Conservation (phyloP, 1,140 invertebrate species). For the Orius insidiosus region DNA sequence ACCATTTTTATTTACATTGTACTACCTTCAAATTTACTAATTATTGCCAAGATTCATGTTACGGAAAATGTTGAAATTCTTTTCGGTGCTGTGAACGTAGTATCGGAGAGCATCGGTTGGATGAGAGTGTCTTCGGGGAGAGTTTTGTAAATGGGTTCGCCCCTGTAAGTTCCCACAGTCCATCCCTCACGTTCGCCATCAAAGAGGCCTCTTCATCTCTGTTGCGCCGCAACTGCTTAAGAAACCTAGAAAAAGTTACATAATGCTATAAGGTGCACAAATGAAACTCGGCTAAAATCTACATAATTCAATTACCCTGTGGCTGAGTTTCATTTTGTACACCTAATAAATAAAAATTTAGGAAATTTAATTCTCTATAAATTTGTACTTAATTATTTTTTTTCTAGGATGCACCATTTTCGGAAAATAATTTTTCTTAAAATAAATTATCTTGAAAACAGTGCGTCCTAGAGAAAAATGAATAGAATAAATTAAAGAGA, state of each 20-base stretch:
- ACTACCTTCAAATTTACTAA: not conserved
- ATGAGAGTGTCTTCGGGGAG: constrained; percentile 33
- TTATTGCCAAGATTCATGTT: constrained; percentile 36
- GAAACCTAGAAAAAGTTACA: constrained; percentile 27
- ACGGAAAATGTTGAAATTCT: constrained; percentile 31
- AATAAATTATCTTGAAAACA: too few relatives aligned
- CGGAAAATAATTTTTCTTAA: too few relatives aligned
- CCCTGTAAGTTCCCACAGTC: constrained; percentile 73
- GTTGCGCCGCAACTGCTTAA: constrained; percentile 64
- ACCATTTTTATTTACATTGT: too few relatives aligned
- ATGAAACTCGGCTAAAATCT: not conserved
- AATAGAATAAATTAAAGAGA: too few relatives aligned
- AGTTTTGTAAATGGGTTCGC: constrained; percentile 57
- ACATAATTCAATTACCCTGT: too few relatives aligned
- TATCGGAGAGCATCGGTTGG: constrained; percentile 43
- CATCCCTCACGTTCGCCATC: constrained; percentile 80
- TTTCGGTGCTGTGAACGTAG: constrained; percentile 40
- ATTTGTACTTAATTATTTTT: too few relatives aligned
- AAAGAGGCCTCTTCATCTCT: constrained; percentile 67
- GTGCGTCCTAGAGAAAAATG: too few relatives aligned
- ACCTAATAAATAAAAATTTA: too few relatives aligned
- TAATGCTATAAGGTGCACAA: too few relatives aligned
- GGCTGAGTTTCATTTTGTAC: too few relatives aligned
- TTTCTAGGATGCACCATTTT: too few relatives aligned
- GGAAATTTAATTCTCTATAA: too few relatives aligned